Conservation (phyloP, 2,888 invertebrate genomes). For the Encarsia formosa region DNA sequence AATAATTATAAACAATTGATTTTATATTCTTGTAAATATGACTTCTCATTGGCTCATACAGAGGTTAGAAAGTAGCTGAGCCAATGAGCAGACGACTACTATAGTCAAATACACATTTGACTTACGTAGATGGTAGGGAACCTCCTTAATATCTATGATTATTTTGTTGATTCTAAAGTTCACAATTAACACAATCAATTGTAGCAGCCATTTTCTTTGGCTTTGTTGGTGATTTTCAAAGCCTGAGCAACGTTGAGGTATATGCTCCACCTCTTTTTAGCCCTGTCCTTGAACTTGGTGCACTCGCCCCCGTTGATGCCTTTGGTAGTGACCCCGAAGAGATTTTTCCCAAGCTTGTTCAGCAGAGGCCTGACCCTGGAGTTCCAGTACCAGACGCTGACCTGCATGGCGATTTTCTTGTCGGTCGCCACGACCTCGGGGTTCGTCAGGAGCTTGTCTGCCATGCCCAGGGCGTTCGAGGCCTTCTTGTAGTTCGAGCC, state of each 20-base stretch:
- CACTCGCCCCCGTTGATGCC: constrained; percentile 1
- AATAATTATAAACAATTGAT: too few relatives aligned
- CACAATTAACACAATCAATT: not conserved
- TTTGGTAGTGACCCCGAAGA: constrained; percentile 6
- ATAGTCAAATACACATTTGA: too few relatives aligned
- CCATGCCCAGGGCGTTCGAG: constrained; percentile 10
- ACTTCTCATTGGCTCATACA: too few relatives aligned
- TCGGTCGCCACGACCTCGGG: constrained; percentile 12
- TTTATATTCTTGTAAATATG: too few relatives aligned
- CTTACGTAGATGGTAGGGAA: too few relatives aligned
- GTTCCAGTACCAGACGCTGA: constrained; percentile 14
- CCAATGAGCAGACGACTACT: too few relatives aligned
- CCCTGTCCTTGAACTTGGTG: not conserved
- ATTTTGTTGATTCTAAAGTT: too few relatives aligned
- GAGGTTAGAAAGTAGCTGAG: too few relatives aligned
- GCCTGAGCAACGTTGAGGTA: constrained; percentile 1
- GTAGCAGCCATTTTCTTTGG: constrained; percentile 9
- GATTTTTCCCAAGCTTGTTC: not conserved
- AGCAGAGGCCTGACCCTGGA: not conserved
- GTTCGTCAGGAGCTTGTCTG: constrained; percentile 2
- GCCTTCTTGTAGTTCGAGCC: constrained; percentile 14
- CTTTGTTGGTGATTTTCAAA: not conserved
- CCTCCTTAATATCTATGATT: too few relatives aligned
- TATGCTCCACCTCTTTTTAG: not conserved
- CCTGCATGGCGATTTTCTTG: constrained; percentile 1